Percentiles rank a stretch among this genome's conserved stretches.
Conservation (phyloP, 2,113 vertebrate species). For the Hippocampus barbouri region DNA sequence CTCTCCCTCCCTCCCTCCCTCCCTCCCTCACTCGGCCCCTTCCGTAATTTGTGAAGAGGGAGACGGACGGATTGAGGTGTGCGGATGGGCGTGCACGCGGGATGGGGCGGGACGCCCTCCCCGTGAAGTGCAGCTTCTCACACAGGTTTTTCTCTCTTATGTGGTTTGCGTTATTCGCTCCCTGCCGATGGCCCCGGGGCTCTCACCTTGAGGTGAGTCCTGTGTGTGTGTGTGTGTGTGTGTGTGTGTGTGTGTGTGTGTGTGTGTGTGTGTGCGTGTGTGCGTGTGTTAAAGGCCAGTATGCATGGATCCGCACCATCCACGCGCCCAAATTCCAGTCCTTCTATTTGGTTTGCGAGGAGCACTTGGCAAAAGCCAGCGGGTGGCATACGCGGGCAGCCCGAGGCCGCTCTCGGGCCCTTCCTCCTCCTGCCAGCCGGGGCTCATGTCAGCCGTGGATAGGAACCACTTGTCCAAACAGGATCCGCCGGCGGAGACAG, state of each 20-base stretch:
- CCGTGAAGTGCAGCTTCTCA: constrained; percentile 65
- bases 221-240: constrained; percentile 28
- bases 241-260: constrained; percentile 31
- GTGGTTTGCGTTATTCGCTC: constrained; percentile 28
- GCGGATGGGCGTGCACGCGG: constrained; percentile 40
- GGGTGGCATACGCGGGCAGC: constrained; percentile 53
- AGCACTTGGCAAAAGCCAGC: constrained; percentile 30
- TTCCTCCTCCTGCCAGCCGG: constrained; percentile 28
- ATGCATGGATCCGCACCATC: constrained; percentile 13
- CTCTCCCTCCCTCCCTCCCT: constrained; percentile 1
- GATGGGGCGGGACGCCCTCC: constrained; percentile 35
- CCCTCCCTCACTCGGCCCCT: neutral
- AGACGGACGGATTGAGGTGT: constrained; percentile 55
- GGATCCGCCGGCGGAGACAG: constrained; percentile 43
- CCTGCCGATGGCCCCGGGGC: constrained; percentile 54
- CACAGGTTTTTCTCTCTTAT: constrained; percentile 67
- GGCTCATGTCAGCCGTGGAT: constrained; percentile 52
- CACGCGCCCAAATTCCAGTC: constrained; percentile 16
- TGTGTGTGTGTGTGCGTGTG: constrained; percentile 34
- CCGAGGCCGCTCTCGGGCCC: constrained; percentile 32
- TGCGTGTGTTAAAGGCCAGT: constrained; percentile 24
- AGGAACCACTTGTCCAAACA: constrained; percentile 78
- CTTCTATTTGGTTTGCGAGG: constrained; percentile 9
- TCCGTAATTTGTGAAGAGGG: constrained; percentile 61
- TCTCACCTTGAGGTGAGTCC: constrained; percentile 50